phyloP scores from a whole-genome alignment of 2,113 vertebrate species.

The Lagopus muta region DNA sequence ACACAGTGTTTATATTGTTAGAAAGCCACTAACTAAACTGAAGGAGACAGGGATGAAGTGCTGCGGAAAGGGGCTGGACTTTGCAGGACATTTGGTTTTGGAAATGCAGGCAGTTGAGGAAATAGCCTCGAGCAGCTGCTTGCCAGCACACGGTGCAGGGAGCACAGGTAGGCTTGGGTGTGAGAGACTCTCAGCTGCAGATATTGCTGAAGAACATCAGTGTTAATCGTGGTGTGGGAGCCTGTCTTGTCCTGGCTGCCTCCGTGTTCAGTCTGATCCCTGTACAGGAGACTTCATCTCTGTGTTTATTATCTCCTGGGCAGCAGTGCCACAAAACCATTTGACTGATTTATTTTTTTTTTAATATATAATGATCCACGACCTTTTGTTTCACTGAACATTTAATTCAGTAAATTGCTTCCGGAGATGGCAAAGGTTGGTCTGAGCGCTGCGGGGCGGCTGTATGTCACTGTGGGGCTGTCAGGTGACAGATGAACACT shows the following conservation, averaged over 20 bases:
- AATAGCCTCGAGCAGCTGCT: neutral
- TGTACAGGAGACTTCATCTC: neutral
- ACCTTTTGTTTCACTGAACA: neutral
- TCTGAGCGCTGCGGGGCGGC: neutral
- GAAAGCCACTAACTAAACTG: neutral
- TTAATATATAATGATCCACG: neutral
- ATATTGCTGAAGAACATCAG: neutral
- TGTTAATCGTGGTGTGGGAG: no score
- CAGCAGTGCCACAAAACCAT: neutral
- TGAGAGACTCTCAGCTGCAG: neutral
- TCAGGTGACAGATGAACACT: neutral
- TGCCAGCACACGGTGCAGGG: no score
- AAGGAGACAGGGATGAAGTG: neutral
- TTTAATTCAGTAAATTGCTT: accelerated
- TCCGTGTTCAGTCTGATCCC: no score
- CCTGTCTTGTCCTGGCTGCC: neutral
- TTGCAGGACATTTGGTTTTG: neutral
- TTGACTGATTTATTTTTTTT: neutral
- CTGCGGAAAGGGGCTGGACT: neutral
- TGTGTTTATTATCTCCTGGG: neutral
- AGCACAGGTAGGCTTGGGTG: neutral
- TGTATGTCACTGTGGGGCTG: neutral
- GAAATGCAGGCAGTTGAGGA: neutral
- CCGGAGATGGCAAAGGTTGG: accelerated
- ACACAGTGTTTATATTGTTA: neutral